These are phyloP conservation scores for Condylostylus longicornis DNA, from an alignment of 1,140 invertebrate genomes.

Conservation along the genomic window DNA sequence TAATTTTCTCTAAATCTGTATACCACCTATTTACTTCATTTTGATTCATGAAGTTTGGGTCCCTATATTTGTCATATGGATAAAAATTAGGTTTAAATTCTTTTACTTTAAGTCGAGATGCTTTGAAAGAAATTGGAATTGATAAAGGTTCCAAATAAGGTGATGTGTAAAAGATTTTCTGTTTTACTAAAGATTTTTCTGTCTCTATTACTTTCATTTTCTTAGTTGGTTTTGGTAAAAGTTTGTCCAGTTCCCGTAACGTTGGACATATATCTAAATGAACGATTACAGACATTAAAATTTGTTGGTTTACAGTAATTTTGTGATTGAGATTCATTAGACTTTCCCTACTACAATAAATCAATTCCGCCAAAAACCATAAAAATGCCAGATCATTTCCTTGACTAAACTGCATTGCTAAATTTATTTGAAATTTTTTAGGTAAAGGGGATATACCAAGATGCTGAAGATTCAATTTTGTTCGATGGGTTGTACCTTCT, in stretches of 20 bases:
- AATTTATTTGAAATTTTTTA: neutral
- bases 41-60: too few species aligned
- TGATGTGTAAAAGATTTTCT: too few species aligned
- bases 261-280: slow-evolving; percentile 5
- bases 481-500: neutral
- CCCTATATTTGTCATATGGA: too few species aligned
- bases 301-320: slow-evolving; percentile 1
- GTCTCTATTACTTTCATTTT: too few species aligned
- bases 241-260: slow-evolving; percentile 3
- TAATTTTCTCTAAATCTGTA: too few species aligned
- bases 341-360: neutral
- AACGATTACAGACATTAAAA: slow-evolving; percentile 4
- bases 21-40: too few species aligned
- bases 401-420: neutral
- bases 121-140: too few species aligned
- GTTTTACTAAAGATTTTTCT: too few species aligned
- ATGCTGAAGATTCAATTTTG: neutral
- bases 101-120: too few species aligned
- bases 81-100: too few species aligned
- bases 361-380: slow-evolving; percentile 2
- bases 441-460: neutral
- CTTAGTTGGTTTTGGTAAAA: slow-evolving; percentile 4
- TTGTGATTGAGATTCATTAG: neutral
- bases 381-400: slow-evolving; percentile 5
- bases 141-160: too few species aligned